These are phyloP conservation scores for Mythimna impura DNA, from an alignment of 2,888 invertebrate species.

Conservation along the genomic window DNA sequence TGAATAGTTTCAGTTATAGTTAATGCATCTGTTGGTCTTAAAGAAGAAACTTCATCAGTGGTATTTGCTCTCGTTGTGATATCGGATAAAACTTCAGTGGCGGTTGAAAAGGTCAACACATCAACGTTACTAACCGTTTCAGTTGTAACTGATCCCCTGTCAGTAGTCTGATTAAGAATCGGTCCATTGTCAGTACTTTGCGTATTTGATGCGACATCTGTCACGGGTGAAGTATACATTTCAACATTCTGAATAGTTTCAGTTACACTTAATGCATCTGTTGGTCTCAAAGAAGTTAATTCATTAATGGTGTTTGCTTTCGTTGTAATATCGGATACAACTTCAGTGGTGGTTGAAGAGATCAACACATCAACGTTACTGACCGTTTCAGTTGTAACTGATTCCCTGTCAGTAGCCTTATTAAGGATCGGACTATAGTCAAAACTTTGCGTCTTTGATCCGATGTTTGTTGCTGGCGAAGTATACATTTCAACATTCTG, in stretches of 20 bases:
- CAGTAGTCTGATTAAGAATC: background rate
- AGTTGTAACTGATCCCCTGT: background rate
- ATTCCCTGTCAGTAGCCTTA: background rate
- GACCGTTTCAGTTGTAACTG: background rate
- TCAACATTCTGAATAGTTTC: background rate
- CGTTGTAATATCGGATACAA: background rate
- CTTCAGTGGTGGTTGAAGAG: background rate
- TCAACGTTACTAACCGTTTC: background rate
- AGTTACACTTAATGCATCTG: background rate
- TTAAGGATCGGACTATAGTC: background rate
- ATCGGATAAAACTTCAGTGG: background rate
- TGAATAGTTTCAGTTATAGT: conserved; percentile 14
- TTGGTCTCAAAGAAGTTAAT: background rate
- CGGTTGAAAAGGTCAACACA: background rate
- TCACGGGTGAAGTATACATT: background rate
- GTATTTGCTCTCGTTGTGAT: background rate
- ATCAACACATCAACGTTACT: background rate
- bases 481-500: background rate
- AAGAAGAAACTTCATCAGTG: background rate
- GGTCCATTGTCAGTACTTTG: background rate
- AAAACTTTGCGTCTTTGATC: background rate
- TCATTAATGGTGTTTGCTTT: background rate
- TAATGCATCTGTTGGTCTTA: background rate
- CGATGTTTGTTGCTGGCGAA: background rate
- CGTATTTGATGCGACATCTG: background rate